These are phyloP conservation scores for Forbesichthys papilliferus DNA, from an alignment of 2,113 vertebrate species.

Conservation along the genomic window DNA sequence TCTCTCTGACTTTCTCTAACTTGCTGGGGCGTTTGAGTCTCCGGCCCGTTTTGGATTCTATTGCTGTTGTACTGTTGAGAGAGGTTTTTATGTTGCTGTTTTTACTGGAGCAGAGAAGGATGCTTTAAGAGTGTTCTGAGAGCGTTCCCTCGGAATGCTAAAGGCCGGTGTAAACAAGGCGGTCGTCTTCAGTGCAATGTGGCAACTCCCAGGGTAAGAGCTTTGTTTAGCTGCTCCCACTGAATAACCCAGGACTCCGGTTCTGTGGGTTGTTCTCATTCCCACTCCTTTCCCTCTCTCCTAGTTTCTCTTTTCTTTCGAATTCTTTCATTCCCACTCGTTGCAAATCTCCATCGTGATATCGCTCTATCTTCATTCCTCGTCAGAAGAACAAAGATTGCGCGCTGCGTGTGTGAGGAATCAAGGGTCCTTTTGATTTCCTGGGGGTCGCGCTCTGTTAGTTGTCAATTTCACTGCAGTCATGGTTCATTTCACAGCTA, in stretches of 20 bases:
- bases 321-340: not conserved
- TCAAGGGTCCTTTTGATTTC: slow-evolving; percentile 54
- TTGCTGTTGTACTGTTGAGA: slow-evolving; percentile 24
- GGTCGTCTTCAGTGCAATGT: slow-evolving; percentile 39
- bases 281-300: slow-evolving; percentile 15
- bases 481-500: slow-evolving; percentile 58
- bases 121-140: not conserved
- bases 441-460: slow-evolving; percentile 50
- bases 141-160: slow-evolving; percentile 52
- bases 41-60: slow-evolving; percentile 37
- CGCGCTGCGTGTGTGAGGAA: slow-evolving; percentile 28
- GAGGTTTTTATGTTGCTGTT: slow-evolving; percentile 5
- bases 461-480: slow-evolving; percentile 55
- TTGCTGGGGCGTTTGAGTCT: slow-evolving; percentile 21
- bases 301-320: not conserved
- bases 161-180: slow-evolving; percentile 32
- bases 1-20: slow-evolving; percentile 9
- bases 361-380: slow-evolving; percentile 2
- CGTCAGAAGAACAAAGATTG: slow-evolving; percentile 8
- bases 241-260: slow-evolving; percentile 19
- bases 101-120: not conserved
- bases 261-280: slow-evolving; percentile 11
- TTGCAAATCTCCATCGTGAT: slow-evolving; percentile 6
- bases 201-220: slow-evolving; percentile 59
- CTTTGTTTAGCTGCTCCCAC: slow-evolving; percentile 31